Evolutionary conservation across 2,113 vertebrate species (phyloP).

Genomic region (Tragelaphus buxtoni): DNA sequence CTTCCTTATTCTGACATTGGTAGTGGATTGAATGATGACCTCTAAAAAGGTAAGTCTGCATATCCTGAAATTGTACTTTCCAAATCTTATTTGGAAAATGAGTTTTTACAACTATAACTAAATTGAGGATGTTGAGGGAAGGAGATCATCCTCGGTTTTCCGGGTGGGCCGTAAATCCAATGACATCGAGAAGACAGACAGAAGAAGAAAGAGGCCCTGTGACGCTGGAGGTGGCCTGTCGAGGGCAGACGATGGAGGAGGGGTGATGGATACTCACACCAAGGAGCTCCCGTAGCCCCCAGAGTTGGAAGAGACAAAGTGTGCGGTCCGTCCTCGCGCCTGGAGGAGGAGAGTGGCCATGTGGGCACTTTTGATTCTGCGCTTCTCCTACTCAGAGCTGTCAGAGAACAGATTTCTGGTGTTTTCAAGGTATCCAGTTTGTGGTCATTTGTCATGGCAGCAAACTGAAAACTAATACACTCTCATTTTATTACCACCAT

Average conservation of each 20-base stretch:
- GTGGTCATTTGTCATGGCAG: background rate
- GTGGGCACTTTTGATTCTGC: background rate
- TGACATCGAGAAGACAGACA: background rate
- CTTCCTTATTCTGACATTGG: background rate
- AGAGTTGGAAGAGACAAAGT: background rate
- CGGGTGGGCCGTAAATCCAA: background rate
- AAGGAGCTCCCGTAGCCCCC: no score
- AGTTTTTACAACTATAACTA: background rate
- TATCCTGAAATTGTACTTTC: background rate
- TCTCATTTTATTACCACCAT: background rate
- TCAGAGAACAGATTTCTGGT: background rate
- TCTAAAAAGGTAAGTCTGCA: background rate
- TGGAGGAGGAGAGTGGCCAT: background rate
- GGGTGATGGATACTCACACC: background rate
- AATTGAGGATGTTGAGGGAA: background rate
- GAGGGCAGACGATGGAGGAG: background rate
- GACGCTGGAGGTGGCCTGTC: accelerated
- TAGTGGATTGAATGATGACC: background rate
- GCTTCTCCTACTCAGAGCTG: background rate
- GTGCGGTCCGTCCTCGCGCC: accelerated
- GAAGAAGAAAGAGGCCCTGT: background rate
- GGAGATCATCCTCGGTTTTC: background rate
- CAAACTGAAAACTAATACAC: background rate
- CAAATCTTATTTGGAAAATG: background rate
- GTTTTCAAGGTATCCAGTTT: background rate